Percentiles rank a stretch among this genome's conserved stretches.
Conservation (phyloP, 2,113 vertebrate species). For the Stercorarius parasiticus region DNA sequence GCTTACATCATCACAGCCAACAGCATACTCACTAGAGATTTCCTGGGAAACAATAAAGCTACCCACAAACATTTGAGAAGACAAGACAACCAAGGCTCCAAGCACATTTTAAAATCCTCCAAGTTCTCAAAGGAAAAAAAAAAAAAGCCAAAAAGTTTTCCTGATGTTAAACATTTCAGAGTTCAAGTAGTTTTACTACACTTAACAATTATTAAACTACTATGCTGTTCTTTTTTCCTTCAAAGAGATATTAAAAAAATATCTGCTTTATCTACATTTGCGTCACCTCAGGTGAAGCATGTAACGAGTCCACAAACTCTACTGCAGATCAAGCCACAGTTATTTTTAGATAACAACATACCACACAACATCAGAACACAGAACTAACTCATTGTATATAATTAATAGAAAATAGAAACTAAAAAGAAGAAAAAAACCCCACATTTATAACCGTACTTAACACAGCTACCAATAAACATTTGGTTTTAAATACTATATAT, state of each 20-base stretch:
- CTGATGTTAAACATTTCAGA: background rate
- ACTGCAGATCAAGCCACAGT: background rate
- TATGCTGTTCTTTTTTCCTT: background rate
- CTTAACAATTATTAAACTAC: background rate
- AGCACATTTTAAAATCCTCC: background rate
- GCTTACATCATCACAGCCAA: background rate
- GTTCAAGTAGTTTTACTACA: background rate
- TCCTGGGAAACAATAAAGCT: background rate
- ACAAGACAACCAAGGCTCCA: background rate
- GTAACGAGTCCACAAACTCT: background rate
- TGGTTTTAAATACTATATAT: background rate
- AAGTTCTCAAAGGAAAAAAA: background rate
- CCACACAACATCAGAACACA: background rate
- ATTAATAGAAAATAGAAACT: background rate
- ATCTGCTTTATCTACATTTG: background rate
- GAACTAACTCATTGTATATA: background rate
- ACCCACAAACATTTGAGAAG: slow-evolving; percentile 29
- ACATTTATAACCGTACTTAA: background rate
- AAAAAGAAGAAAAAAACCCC: background rate
- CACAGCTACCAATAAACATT: background rate
- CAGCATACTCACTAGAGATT: background rate
- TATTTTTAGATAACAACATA: background rate
- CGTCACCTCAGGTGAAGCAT: background rate
- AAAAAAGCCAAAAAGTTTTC: background rate
- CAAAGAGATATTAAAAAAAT: background rate